phyloP scores from a whole-genome alignment of 2,888 invertebrate genomes.

The Drosophila koepferae region DNA sequence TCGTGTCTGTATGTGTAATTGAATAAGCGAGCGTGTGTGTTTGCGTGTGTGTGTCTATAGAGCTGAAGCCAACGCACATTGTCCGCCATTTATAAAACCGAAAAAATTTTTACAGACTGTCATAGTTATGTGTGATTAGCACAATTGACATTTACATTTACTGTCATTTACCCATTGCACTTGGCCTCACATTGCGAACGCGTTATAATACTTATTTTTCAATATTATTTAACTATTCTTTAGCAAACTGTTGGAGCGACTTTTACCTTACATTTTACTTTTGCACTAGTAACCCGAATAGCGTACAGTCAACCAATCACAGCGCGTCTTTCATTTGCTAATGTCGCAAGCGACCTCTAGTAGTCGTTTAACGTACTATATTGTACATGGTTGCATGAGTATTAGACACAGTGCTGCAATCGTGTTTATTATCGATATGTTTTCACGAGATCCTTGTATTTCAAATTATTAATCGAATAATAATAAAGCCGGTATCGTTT shows the following conservation, averaged over 20 bases:
- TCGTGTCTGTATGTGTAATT: conserved; percentile 39
- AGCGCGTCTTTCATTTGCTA: conserved; percentile 66
- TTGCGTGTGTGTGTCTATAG: conserved; percentile 28
- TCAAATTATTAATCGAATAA: conserved; percentile 32
- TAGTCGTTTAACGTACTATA: conserved; percentile 60
- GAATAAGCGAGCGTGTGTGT: conserved; percentile 14
- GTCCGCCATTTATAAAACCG: conserved; percentile 76
- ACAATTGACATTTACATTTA: conserved; percentile 34
- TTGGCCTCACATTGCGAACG: conserved; percentile 42
- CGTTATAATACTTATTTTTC: conserved; percentile 41
- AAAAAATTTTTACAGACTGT: conserved; percentile 57
- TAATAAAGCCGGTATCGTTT: conserved; percentile 18
- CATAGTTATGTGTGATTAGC: conserved; percentile 18
- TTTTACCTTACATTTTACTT: conserved; percentile 76
- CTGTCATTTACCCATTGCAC: conserved; percentile 38
- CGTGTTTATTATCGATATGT: conserved; percentile 35
- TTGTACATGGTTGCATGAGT: conserved; percentile 44
- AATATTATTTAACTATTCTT: conserved; percentile 70
- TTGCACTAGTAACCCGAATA: conserved; percentile 59
- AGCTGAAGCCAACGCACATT: conserved; percentile 78
- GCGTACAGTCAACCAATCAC: conserved; percentile 76
- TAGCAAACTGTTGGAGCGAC: conserved; percentile 66
- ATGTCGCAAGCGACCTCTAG: conserved; percentile 63
- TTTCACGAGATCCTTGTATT: conserved; percentile 13
- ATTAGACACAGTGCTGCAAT: conserved; percentile 36